Percentiles rank a stretch among this genome's conserved stretches.
Conservation (phyloP, 2,797 vertebrate genomes). For the Thaleichthys pacificus region DNA sequence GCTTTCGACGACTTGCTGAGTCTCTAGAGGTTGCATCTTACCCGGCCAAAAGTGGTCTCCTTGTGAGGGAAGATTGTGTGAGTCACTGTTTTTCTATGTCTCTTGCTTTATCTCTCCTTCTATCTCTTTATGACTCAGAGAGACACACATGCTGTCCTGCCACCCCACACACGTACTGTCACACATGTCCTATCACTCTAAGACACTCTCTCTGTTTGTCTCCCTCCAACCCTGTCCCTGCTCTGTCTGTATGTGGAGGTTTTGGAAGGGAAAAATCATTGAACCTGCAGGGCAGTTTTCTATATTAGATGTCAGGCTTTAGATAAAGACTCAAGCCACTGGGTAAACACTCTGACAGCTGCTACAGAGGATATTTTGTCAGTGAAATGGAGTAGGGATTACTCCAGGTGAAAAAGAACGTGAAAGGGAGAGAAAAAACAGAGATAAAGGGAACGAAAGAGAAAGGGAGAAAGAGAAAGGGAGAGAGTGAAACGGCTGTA, state of each 20-base stretch:
- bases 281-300: slow-evolving; percentile 71
- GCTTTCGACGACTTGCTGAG: not conserved
- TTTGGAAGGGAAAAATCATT: slow-evolving; percentile 49
- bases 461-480: not conserved
- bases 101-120: not conserved
- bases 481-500: not conserved
- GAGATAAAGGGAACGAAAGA: not conserved
- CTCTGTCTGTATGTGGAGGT: slow-evolving; percentile 34
- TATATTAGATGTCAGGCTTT: slow-evolving; percentile 80
- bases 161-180: not conserved
- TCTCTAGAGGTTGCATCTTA: not conserved
- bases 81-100: not conserved
- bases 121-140: not conserved
- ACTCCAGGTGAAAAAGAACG: slow-evolving; percentile 57
- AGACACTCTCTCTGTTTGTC: not conserved
- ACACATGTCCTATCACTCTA: not conserved
- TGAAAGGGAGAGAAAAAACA: slow-evolving; percentile 39
- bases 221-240: too few relatives aligned
- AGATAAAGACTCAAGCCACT: slow-evolving; percentile 77
- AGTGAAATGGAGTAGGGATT: slow-evolving; percentile 75
- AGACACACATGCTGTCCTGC: not conserved
- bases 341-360: slow-evolving; percentile 79
- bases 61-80: not conserved
- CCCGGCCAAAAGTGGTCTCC: too few relatives aligned
- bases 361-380: slow-evolving; percentile 78